Evolutionary conservation across 2,888 invertebrate species (phyloP), one percentile per base, ranked within the genome.

Genomic region (Lithophane ornitopus): DNA sequence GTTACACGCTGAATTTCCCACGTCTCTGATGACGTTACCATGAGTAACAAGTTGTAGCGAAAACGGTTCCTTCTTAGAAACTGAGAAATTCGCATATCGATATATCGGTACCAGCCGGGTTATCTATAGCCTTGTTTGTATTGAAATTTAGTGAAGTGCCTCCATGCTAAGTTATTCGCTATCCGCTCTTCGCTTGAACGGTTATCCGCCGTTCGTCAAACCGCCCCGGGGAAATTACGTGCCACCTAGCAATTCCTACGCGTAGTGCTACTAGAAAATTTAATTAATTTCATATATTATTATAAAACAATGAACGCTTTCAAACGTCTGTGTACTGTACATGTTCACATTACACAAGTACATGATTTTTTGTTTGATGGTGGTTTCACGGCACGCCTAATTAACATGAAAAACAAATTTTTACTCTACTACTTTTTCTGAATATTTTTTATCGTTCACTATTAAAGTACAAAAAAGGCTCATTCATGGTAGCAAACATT

Each of bases 171-270:
- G 81, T 76, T 78, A 80, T 83, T 84, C 85, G 87, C 87, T 84
- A 82, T 44, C 65, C 82, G 87, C 88, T 86, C 74, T 78, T 89
- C 77, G 78, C 85, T 90, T 88, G 78, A 82, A 82, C 83, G 78
- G 75, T 71, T 83, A 78, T 82, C 76, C 87, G 82, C 83, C 84
- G 81, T 87, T 85, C 88, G 87, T 87, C 89, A 88, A 91, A 91
- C 88, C 89, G 91, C 94, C 92, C 94, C 84, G 85, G 94, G 94
- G 94, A 95, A 95, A 94, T 94, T 92, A 93, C 91, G 90, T 90
- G 90, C 90, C 92, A 91, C 91, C 92, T 90, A 91, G 90, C 91
- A 91, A 91, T 93, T 92, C 87, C 91, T 90, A 88, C 88, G 78
- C 70, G 80, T 75, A 77, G 78, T 78, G 76, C 82, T 90, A 86